Conservation (phyloP, 2,113 vertebrate genomes). For the Crocuta crocuta region DNA sequence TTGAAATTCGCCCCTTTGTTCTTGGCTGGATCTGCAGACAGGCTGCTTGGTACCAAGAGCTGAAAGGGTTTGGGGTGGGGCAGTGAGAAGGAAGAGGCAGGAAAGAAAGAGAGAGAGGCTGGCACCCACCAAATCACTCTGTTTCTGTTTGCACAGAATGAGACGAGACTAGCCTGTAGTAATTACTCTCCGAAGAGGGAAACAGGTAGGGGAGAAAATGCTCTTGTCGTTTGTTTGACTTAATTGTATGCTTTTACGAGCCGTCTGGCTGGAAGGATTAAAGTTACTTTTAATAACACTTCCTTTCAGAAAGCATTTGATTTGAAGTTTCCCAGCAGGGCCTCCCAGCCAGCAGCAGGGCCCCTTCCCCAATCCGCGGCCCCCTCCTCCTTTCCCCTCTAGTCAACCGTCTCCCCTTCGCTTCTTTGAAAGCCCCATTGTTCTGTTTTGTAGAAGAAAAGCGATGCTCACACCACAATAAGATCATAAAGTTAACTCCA, state of each 20-base stretch:
- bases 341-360: conserved; percentile 82
- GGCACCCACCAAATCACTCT: conserved; percentile 64
- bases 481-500: conserved; percentile 51
- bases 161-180: conserved; percentile 82
- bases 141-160: conserved; percentile 78
- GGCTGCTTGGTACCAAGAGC: conserved; percentile 55
- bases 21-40: conserved; percentile 74
- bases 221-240: conserved; percentile 88
- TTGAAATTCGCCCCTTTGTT: conserved; percentile 84
- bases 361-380: conserved; percentile 39
- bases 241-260: conserved; percentile 90
- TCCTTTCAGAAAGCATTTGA: conserved; percentile 86
- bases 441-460: conserved; percentile 65
- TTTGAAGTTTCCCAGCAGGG: conserved; percentile 89
- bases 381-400: conserved; percentile 8
- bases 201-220: conserved; percentile 86
- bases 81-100: background rate
- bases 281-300: conserved; percentile 90
- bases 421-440: conserved; percentile 62
- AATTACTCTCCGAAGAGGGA: conserved; percentile 87
- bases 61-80: conserved; percentile 36
- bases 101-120: conserved; percentile 5
- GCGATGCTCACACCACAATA: background rate
- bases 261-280: conserved; percentile 87
- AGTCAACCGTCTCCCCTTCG: conserved; percentile 47